Evolutionary conservation across 2,113 vertebrate species (phyloP).

Genomic region (Bubo scandiacus): DNA sequence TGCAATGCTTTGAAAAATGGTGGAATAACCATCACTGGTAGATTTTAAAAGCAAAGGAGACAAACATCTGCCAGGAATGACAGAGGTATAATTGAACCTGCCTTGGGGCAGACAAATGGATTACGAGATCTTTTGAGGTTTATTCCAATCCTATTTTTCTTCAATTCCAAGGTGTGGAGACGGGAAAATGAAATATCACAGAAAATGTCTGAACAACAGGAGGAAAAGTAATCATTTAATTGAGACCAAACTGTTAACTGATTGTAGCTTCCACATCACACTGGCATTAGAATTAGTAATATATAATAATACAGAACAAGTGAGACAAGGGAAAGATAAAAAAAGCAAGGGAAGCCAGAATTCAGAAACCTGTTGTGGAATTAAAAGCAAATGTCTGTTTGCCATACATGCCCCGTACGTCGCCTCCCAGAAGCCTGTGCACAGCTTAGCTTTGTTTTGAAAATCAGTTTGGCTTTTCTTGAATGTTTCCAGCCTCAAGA

Average conservation of each 20-base stretch:
- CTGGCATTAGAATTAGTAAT: neutral
- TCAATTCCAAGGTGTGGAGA: neutral
- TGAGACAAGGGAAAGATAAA: neutral
- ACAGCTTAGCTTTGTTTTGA: neutral
- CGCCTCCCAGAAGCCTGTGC: neutral
- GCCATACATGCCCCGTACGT: rapidly evolving
- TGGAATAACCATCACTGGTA: neutral
- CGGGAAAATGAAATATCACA: neutral
- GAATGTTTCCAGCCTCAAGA: neutral
- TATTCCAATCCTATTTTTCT: neutral
- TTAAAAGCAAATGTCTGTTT: neutral
- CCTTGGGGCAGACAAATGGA: neutral
- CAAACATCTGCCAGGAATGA: neutral
- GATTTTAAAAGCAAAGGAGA: neutral
- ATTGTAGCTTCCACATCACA: neutral
- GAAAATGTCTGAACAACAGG: neutral
- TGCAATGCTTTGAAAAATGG: neutral
- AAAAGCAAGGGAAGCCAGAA: neutral
- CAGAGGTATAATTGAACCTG: neutral
- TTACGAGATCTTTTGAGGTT: neutral
- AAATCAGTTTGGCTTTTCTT: neutral
- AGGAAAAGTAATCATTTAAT: neutral
- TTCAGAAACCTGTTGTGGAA: neutral
- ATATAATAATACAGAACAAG: neutral
- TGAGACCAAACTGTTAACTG: neutral